These are phyloP conservation scores for Leuciscus waleckii DNA, from an alignment of 2,797 vertebrate genomes.

Conservation along the genomic window DNA sequence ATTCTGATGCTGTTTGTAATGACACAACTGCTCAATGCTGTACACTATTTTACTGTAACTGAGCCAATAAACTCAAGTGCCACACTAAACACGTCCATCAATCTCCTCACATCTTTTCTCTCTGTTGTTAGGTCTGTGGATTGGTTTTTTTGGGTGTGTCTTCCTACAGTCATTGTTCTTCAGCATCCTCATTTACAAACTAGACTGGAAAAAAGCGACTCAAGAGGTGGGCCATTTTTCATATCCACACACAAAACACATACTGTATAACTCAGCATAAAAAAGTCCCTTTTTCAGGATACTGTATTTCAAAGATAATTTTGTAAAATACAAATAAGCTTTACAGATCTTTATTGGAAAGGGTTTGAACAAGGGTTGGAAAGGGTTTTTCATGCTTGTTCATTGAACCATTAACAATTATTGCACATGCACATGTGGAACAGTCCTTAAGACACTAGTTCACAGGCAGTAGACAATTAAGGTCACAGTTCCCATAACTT, in stretches of 20 bases:
- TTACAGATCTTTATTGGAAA: no score
- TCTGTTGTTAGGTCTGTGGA: constrained; percentile 82
- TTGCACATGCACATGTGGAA: no score
- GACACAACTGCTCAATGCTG: neutral
- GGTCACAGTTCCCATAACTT: no score
- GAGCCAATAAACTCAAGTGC: neutral
- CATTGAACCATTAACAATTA: no score
- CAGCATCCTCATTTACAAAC: constrained; percentile 73
- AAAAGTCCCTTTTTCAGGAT: no score
- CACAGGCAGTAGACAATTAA: no score
- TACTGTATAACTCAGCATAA: neutral
- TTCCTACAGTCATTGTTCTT: constrained; percentile 79
- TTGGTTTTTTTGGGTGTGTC: constrained; percentile 78
- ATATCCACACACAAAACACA: neutral
- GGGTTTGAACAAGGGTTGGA: no score
- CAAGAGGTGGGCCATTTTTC: constrained; percentile 77
- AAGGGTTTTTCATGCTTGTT: no score
- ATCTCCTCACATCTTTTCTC: neutral
- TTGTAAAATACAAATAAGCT: no score
- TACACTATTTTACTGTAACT: neutral
- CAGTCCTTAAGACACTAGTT: no score
- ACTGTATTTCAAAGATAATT: no score
- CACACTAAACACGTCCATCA: neutral
- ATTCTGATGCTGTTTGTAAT: neutral
- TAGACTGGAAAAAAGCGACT: constrained; percentile 85